These are phyloP conservation scores for Anneissia japonica DNA, from an alignment of 35 echinoderm and acorn worm genomes.

Conservation along the genomic window DNA sequence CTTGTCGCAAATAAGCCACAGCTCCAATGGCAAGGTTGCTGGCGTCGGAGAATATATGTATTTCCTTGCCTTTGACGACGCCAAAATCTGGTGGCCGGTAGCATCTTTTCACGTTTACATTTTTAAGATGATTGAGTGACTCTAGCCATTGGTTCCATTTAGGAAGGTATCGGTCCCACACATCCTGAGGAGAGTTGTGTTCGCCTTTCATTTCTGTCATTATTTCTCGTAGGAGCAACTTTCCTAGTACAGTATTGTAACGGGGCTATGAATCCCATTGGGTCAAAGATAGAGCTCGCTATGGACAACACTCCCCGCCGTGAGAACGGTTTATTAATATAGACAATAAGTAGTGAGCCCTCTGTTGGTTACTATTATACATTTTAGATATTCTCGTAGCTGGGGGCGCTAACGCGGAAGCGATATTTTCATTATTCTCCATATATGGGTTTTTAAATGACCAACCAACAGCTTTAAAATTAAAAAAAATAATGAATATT, in stretches of 20 bases:
- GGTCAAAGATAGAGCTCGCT: conserved; percentile 13
- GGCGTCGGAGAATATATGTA: background rate
- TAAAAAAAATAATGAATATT: too few relatives aligned
- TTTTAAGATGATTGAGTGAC: background rate
- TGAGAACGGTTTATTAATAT: conserved; percentile 28
- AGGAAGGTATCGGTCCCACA: conserved; percentile 6
- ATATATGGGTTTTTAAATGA: too few relatives aligned
- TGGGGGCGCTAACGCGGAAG: too few relatives aligned
- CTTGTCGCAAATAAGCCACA: background rate
- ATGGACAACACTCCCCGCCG: conserved; percentile 24
- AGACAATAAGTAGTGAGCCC: too few relatives aligned
- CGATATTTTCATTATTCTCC: too few relatives aligned
- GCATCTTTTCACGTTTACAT: background rate
- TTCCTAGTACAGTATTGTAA: conserved; percentile 5
- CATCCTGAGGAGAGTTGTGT: background rate
- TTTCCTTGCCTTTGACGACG: background rate
- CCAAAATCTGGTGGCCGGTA: conserved; percentile 5
- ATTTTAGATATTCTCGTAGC: too few relatives aligned
- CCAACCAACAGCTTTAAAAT: too few relatives aligned
- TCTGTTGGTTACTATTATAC: too few relatives aligned
- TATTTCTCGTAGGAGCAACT: background rate
- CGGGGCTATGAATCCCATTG: background rate
- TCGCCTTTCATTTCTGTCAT: conserved; percentile 1
- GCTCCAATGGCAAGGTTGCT: conserved; percentile 13
- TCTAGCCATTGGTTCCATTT: conserved; percentile 2